Percentiles rank a stretch among this genome's conserved stretches.
Conservation (phyloP, 2,888 invertebrate species). For the Mesorhabditis sp. region DNA sequence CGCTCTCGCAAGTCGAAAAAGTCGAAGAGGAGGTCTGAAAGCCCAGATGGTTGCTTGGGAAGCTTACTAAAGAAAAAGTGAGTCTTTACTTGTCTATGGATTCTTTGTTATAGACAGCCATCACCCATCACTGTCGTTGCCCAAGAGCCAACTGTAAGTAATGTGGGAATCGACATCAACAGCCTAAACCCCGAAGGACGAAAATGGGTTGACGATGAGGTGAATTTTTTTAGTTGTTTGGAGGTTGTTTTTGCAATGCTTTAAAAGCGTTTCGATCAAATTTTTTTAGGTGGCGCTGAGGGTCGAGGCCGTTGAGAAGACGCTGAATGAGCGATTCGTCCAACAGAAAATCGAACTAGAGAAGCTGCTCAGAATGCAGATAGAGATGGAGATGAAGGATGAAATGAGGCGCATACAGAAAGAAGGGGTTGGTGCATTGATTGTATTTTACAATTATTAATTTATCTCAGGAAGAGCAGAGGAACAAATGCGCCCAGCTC, state of each 20-base stretch:
- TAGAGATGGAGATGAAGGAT: constrained; percentile 47
- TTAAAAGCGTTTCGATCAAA: neutral
- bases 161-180: no score
- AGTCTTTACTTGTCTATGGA: neutral
- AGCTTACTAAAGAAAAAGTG: neutral
- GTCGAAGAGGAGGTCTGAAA: constrained; percentile 5
- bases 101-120: no score
- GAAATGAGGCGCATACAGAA: constrained; percentile 60
- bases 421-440: constrained; percentile 36
- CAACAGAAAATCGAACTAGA: constrained; percentile 36
- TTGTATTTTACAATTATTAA: neutral
- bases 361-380: constrained; percentile 45
- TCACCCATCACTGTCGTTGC: no score
- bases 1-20: neutral
- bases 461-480: constrained; percentile 44
- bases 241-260: no score
- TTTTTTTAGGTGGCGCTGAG: neutral
- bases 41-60: constrained; percentile 2
- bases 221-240: no score
- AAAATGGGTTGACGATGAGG: no score
- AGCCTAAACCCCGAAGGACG: no score
- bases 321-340: neutral
- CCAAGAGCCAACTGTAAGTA: no score
- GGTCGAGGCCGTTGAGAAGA: neutral
- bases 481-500: constrained; percentile 37